Conservation (phyloP, 1,140 invertebrate species). For the Meteorus sp. region DNA sequence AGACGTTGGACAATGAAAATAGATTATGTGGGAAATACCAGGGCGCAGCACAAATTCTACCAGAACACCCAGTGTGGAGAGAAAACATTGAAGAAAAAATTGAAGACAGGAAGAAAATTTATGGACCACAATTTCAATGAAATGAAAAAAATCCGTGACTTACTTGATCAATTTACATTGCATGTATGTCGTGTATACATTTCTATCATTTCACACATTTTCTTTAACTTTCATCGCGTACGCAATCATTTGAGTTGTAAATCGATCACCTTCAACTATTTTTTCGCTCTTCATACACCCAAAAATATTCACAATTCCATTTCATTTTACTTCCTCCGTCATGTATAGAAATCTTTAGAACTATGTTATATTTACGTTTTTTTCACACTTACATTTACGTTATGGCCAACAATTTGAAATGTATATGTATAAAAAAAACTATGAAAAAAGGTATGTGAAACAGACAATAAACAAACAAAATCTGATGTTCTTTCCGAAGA, state of each 20-base stretch:
- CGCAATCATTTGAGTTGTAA: too few relatives aligned
- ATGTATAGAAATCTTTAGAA: too few relatives aligned
- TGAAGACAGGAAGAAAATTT: neutral
- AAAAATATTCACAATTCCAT: too few relatives aligned
- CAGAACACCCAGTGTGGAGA: neutral
- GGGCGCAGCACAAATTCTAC: neutral
- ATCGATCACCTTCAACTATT: too few relatives aligned
- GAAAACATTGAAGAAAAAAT: neutral
- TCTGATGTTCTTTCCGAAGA: conserved; percentile 63
- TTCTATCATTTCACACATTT: too few relatives aligned
- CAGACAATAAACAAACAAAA: conserved; percentile 49
- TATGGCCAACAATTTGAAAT: conserved; percentile 51
- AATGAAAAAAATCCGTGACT: conserved; percentile 45
- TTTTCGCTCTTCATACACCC: neutral
- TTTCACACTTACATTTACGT: too few relatives aligned
- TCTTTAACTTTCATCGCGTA: too few relatives aligned
- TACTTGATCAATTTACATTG: conserved; percentile 61
- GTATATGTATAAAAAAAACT: too few relatives aligned
- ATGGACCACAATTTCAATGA: neutral
- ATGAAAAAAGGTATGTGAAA: too few relatives aligned
- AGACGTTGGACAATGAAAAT: conserved; percentile 12
- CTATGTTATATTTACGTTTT: too few relatives aligned
- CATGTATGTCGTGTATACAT: too few relatives aligned
- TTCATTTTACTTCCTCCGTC: too few relatives aligned
- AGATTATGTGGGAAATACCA: conserved; percentile 42